phyloP scores from a whole-genome alignment of 1,140 invertebrate genomes.

The Dreissena polymorpha region DNA sequence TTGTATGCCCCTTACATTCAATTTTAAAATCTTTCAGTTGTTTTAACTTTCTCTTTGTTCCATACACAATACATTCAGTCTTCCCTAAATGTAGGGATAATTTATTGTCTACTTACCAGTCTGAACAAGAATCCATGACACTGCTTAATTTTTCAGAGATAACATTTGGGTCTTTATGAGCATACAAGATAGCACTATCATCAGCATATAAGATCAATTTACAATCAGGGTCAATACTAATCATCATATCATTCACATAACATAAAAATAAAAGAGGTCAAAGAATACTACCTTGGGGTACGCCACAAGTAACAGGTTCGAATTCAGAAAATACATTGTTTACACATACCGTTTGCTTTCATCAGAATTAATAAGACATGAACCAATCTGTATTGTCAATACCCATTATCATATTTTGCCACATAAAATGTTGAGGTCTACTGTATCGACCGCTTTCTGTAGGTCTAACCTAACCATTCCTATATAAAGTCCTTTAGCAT shows the following conservation, averaged over 20 bases:
- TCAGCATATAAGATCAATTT: constrained; percentile 33
- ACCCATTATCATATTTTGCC: constrained; percentile 31
- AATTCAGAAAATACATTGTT: constrained; percentile 18
- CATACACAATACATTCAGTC: neutral
- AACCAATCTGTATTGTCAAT: constrained; percentile 2
- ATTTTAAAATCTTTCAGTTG: neutral
- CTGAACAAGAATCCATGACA: neutral
- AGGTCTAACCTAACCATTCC: too few relatives aligned
- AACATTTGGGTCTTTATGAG: neutral
- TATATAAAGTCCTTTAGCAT: too few relatives aligned
- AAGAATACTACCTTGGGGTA: constrained; percentile 43
- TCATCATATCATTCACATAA: constrained; percentile 47
- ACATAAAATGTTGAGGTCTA: constrained; percentile 18
- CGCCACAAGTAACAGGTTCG: constrained; percentile 29
- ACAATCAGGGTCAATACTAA: constrained; percentile 31
- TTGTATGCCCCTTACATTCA: constrained; percentile 28
- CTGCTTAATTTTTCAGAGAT: neutral
- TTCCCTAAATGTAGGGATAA: constrained; percentile 28
- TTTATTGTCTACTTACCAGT: constrained; percentile 33
- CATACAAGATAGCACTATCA: constrained; percentile 34
- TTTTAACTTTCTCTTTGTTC: too few relatives aligned
- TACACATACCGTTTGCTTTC: constrained; percentile 38
- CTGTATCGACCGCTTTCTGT: too few relatives aligned
- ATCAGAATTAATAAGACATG: neutral
- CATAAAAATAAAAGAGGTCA: constrained; percentile 32